Base-by-base conservation (phyloP, 1,140 invertebrate genomes). In the Thalassaphorura encarpata region DNA sequence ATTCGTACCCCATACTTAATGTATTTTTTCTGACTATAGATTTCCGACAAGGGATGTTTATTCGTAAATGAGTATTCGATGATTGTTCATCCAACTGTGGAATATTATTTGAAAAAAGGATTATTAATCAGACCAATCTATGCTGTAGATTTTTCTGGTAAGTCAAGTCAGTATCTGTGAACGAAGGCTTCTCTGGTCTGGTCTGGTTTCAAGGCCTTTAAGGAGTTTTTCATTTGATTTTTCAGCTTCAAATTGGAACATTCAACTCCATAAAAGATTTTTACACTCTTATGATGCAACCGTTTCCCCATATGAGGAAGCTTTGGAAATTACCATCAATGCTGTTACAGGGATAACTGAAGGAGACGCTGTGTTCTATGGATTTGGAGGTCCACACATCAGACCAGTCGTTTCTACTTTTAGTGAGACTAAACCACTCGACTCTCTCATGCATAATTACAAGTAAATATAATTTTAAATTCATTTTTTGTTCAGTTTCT, bases 91-190 rank as follows among this genome's bases (percentile, higher is more conserved):
- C 11, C 33, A 11, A 11, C 33, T 36, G 11, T 36, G 11, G 11
- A 36, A 36, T 11, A 11, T 31, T 61, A 61, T 19, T 23, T 57
- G 21, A 43, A 47, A 21, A 53, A 57, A n/a, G 60, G 60, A 24
- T 19, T 61, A 19, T 51, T 39, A 36, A 48, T 61, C 18, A 27
- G 52, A 27, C 43, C 54, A 27, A 49, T 57, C 23, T 61, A 61
- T 33, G 60, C 53, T 42, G 47, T 61, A 4, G 60, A 61, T 29
- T 57, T 48, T 51, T 57, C 60, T 31, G 24, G 60, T 61, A 40
- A 56, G 41, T 36, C n/a, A n/a, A 36, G n/a, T 11, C 11, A 36
- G n/a, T 11, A 36, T 36, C 11, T n/a, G n/a, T n/a, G n/a, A n/a
- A n/a, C n/a, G n/a, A n/a, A n/a, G n/a, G n/a, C n/a, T n/a, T n/a